These are phyloP conservation scores for Acrossocheilus wenchowensis DNA, from an alignment of 2,797 vertebrate genomes.

Conservation along the genomic window DNA sequence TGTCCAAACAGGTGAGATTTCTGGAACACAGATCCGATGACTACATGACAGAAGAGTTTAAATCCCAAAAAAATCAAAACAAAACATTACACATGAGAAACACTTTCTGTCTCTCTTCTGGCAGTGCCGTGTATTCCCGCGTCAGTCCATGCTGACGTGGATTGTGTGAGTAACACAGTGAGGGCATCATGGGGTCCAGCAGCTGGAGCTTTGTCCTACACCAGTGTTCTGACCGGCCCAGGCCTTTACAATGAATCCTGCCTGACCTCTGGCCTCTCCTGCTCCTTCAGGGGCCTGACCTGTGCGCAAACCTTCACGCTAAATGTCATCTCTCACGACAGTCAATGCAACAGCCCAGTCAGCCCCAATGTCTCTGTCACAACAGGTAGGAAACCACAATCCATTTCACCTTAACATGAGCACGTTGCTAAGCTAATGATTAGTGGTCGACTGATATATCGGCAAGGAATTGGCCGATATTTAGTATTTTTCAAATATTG, in stretches of 20 bases:
- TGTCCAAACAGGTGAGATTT: slow-evolving; percentile 70
- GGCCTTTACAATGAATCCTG: slow-evolving; percentile 58
- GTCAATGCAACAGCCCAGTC: slow-evolving; percentile 70
- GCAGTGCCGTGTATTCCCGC: slow-evolving; percentile 74
- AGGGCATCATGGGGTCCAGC: slow-evolving; percentile 68
- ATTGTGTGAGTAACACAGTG: slow-evolving; percentile 72
- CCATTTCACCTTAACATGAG: too few species aligned
- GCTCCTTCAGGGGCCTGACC: slow-evolving; percentile 66
- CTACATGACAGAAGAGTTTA: neutral
- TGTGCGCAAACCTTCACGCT: slow-evolving; percentile 74
- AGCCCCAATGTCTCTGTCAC: slow-evolving; percentile 57
- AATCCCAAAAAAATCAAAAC: neutral
- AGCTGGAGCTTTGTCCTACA: slow-evolving; percentile 67
- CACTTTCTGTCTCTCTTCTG: slow-evolving; percentile 4
- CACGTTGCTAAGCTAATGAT: neutral
- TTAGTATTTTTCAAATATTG: neutral
- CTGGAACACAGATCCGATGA: neutral
- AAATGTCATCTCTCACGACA: slow-evolving; percentile 61
- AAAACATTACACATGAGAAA: neutral
- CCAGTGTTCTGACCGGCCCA: slow-evolving; percentile 59
- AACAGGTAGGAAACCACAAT: slow-evolving; percentile 66
- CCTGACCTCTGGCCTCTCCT: slow-evolving; percentile 48
- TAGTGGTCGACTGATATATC: neutral
- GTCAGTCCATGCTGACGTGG: slow-evolving; percentile 59
- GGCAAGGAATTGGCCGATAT: neutral